Evolutionary conservation across 2,888 invertebrate species (phyloP), one percentile per base, ranked within the genome.

Genomic region (Cheiracanthium punctorium): DNA sequence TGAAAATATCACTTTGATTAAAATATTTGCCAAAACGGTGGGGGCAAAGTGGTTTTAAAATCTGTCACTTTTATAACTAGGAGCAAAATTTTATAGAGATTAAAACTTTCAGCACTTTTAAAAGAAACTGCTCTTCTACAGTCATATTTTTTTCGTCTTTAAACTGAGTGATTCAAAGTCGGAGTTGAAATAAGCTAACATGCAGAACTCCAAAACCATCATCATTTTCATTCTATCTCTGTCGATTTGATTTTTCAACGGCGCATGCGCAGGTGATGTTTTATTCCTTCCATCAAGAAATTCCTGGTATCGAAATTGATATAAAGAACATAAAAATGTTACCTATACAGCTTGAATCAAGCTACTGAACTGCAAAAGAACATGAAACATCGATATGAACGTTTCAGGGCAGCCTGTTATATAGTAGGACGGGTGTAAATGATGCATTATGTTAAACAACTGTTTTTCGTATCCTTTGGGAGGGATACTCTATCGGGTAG

Each of bases 401-500:
- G 74, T 69, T 82, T 76, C 43, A 17, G 71, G 33, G 20, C 58
- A 58, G 58, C 5, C 24, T 58, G 20, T 58, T 58, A 58, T 77
- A 79, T 67, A 70, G 30, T 37, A 73, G 69, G 52, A 70, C 52
- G 52, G 70, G 73, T 74, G 84, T 85, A 85, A 85, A 85, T 85
- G 84, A 85, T 79, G 84, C 79, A 85, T 85, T 85, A 85, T 85
- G 79, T 80, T 85, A 85, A 85, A 85, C 84, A 85, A 85, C 84
- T 85, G 84, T 85, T 85, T 79, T 69, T 52, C 29, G 32, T 37
- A 37, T 72, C 82, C 69, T 74, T 79, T 32, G 84, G 82, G 75
- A 76, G 70, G 48, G 52, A 30, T 76, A 58, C 64, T 64, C 75
- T 71, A 77, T 82, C 76, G 76, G 28, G 76, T 17, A 37, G 33